These are phyloP conservation scores for Olivierus martensii DNA, from an alignment of 1,140 invertebrate species.

Conservation along the genomic window DNA sequence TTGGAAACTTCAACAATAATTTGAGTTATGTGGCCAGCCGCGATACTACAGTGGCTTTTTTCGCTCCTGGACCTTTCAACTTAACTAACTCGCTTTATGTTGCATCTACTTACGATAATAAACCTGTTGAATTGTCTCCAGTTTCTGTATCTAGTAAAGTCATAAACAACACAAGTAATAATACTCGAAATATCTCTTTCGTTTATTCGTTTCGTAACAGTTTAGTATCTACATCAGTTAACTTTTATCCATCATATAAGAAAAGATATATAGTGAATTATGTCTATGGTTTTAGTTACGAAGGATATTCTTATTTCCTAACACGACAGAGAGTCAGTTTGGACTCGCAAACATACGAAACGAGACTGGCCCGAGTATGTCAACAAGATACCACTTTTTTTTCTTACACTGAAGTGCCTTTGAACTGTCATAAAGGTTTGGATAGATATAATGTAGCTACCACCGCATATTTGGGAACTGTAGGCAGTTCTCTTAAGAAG, in stretches of 20 bases:
- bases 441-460: constrained; percentile 19
- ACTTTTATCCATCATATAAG: constrained; percentile 2
- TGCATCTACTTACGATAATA: constrained; percentile 14
- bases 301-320: constrained; percentile 23
- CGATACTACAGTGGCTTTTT: constrained; percentile 7
- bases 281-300: constrained; percentile 22
- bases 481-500: not conserved
- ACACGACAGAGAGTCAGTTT: constrained; percentile 18
- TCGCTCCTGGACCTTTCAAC: not conserved
- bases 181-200: not conserved
- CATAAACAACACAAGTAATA: not conserved
- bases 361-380: constrained; percentile 21
- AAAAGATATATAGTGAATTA: constrained; percentile 16
- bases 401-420: constrained; percentile 24
- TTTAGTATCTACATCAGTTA: not conserved
- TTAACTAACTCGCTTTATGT: constrained; percentile 5
- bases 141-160: constrained; percentile 11
- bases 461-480: constrained; percentile 15
- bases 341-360: constrained; percentile 13
- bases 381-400: constrained; percentile 18
- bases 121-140: constrained; percentile 8
- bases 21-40: constrained; percentile 7
- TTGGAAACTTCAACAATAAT: constrained; percentile 5
- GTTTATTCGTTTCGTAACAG: constrained; percentile 2
- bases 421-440: constrained; percentile 18